Base-by-base conservation (phyloP, 2,888 invertebrate species). In the Timema podura region DNA sequence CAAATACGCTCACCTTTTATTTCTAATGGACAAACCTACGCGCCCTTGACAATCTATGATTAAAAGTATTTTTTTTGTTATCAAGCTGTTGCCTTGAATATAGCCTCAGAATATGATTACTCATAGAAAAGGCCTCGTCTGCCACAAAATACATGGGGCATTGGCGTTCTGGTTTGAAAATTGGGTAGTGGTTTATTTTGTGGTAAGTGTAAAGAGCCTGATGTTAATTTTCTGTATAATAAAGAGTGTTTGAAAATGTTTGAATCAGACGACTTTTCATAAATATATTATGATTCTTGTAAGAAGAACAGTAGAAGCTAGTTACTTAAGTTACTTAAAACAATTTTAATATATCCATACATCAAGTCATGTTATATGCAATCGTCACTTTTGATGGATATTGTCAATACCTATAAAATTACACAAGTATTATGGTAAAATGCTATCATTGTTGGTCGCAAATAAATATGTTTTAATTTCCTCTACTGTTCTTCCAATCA, bases 231-330 rank as follows among this genome's bases (percentile, higher is more conserved):
- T 2, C 45, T 61, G 61, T 61, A 16, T 45, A 61, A 11, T 10
- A 45, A 5, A 61, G 61, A 61, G 15, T 61, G 61, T 61, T 61
- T 61, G 30, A 59, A 59, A 59, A 59, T 59, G 9, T n/a, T 59
- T 5, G 59, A 61, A 13, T 61, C 61, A 9, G 2, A 61, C 11
- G 61, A 61, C 45, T 61, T 16, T 6, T 45, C 15, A 61, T 61
- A 61, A 16, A n/a, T n/a, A n/a, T n/a, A n/a, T n/a, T n/a, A n/a
- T n/a, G n/a, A n/a, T n/a, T n/a, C n/a, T n/a, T n/a, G n/a, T n/a
- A n/a, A n/a, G n/a, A n/a, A n/a, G n/a, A n/a, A n/a, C n/a, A n/a
- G n/a, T n/a, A n/a, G n/a, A n/a, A n/a, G n/a, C n/a, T n/a, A n/a
- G n/a, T n/a, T n/a, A n/a, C n/a, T n/a, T n/a, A n/a, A n/a, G n/a